Evolutionary conservation across 1,140 invertebrate genomes (phyloP), one percentile per base, ranked within the genome.

Genomic region (Lepidurus couesii): DNA sequence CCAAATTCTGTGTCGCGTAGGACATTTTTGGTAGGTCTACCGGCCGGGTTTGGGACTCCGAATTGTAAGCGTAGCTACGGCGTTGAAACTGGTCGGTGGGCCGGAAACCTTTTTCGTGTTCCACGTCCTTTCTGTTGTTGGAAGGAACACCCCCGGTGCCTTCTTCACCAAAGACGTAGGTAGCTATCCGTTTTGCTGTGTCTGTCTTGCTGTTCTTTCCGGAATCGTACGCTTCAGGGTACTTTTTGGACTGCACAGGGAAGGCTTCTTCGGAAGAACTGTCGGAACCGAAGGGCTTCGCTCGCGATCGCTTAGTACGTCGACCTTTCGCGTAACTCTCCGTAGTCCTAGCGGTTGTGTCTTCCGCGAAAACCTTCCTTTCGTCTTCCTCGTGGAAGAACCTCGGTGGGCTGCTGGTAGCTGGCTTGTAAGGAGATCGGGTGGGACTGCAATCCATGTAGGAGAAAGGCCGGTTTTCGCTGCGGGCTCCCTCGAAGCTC

Each of bases 401-500:
- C 21, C 53, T 13, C 16, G 21, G 16, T 1, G 53, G 53, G 21
- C 53, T 34, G 34, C 4, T 21, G 21, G 53, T 65, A 13, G 16
- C 53, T 65, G 53, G 53, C 8, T 65, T 65, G 21, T 13, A 65
- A 13, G 53, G 53, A 65, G 53, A 65, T 47, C 75, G 78, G 1
- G 77, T 78, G 8, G 75, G 79, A 75, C 77, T 75, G 13, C 78
- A 42, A 26, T 78, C 80, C 0, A 90, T 91, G 80, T 93, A 93
- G 0, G 91, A 92, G 83, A 93, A 92, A 10, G 91, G 91, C 82
- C 91, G 88, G 81, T 92, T 93, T 81, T 90, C 89, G 82, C 92
- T 92, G 81, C 90, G 90, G 11, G 88, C 86, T 44, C 89, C 88
- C 77, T 88, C 88, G 1, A 79, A 47, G 11, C 44, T 73, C 73